phyloP scores from a whole-genome alignment of 2,797 vertebrate genomes.

The Chelon auratus region DNA sequence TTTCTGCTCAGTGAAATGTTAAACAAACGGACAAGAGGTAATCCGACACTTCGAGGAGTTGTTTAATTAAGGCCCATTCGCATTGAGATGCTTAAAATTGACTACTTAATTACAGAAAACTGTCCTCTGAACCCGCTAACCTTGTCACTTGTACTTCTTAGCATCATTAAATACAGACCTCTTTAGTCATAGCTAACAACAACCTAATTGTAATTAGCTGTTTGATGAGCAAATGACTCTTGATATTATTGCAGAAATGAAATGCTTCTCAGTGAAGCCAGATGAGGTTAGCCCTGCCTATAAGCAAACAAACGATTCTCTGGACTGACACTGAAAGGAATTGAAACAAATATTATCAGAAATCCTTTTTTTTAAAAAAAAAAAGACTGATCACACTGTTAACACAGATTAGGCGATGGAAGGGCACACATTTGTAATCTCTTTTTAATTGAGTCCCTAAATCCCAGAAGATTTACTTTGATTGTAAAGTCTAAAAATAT shows the following conservation, averaged over 20 bases:
- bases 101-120: constrained; percentile 54
- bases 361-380: constrained; percentile 8
- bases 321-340: constrained; percentile 21
- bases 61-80: constrained; percentile 67
- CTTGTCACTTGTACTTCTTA: constrained; percentile 31
- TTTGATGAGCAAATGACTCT: constrained; percentile 32
- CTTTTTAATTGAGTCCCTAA: constrained; percentile 72
- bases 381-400: constrained; percentile 24
- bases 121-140: constrained; percentile 52
- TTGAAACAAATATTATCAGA: constrained; percentile 42
- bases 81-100: constrained; percentile 37
- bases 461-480: constrained; percentile 76
- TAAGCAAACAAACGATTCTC: constrained; percentile 28
- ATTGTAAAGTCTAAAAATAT: constrained; percentile 80
- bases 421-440: constrained; percentile 68
- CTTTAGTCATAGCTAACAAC: constrained; percentile 34
- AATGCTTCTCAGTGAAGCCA: constrained; percentile 13
- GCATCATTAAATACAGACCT: constrained; percentile 45
- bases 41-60: constrained; percentile 46
- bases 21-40: constrained; percentile 56
- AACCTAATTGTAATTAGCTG: constrained; percentile 33
- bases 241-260: constrained; percentile 1
- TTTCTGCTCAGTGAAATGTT: constrained; percentile 59
- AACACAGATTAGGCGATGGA: constrained; percentile 46
- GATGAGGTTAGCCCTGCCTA: constrained; percentile 29